phyloP scores from a whole-genome alignment of 2,797 vertebrate species.

The Mionectes olivaceus region DNA sequence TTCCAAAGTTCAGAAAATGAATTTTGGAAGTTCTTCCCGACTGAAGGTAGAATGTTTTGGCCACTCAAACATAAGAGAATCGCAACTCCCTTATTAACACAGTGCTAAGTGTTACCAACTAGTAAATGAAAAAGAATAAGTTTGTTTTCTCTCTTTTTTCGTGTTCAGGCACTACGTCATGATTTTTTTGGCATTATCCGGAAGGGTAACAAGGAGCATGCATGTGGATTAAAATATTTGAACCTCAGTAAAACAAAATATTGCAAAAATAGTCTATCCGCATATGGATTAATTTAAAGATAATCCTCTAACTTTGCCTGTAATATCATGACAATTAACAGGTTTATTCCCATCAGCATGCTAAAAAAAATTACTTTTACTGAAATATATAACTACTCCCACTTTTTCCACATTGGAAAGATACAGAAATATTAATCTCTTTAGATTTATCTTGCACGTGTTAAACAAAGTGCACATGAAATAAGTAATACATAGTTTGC shows the following conservation, averaged over 20 bases:
- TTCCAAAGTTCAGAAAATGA: neutral
- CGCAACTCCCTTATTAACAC: neutral
- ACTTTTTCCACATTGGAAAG: neutral
- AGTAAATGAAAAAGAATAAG: neutral
- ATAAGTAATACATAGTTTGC: neutral
- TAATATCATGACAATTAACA: neutral
- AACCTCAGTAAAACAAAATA: neutral
- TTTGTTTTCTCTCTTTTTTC: neutral
- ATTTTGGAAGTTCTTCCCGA: neutral
- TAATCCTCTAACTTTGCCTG: neutral
- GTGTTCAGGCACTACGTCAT: fast-evolving
- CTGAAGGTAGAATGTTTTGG: neutral
- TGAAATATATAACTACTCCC: neutral
- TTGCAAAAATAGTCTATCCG: neutral
- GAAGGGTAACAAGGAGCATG: neutral
- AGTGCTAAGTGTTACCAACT: neutral
- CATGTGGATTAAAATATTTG: neutral
- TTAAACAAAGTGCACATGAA: neutral
- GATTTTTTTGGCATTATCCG: neutral
- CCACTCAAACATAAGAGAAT: neutral
- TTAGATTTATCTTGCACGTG: neutral
- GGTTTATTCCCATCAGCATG: neutral
- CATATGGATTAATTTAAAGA: neutral
- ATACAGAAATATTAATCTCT: neutral
- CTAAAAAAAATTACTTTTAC: neutral